These are phyloP conservation scores for Standfussiana lucernea DNA, from an alignment of 2,888 invertebrate genomes.

Conservation along the genomic window DNA sequence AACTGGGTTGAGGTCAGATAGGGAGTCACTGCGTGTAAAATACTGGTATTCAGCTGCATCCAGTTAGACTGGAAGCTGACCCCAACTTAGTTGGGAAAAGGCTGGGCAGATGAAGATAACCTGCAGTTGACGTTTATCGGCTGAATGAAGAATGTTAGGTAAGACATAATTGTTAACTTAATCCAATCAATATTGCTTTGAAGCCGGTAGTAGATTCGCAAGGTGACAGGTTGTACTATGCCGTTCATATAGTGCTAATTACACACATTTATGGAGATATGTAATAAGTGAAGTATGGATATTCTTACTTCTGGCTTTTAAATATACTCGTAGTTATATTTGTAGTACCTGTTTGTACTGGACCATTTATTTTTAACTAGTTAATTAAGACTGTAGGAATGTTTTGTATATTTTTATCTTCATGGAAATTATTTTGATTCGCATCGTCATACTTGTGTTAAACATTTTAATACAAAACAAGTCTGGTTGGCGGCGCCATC, in stretches of 20 bases:
- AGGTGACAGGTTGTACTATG: constrained; percentile 18
- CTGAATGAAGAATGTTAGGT: not conserved
- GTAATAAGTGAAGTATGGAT: constrained; percentile 19
- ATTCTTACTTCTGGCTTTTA: constrained; percentile 25
- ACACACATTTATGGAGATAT: constrained; percentile 31
- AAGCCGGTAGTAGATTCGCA: constrained; percentile 19
- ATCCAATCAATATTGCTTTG: not conserved
- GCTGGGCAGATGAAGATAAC: not conserved
- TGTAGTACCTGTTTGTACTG: not conserved
- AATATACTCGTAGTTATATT: not conserved
- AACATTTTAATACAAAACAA: not conserved
- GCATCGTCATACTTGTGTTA: not conserved
- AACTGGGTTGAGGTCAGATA: not conserved
- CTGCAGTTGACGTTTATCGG: not conserved
- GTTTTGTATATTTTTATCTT: not conserved
- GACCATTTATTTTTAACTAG: constrained; percentile 4
- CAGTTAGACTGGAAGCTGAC: not conserved
- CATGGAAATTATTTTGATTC: not conserved
- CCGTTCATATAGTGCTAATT: constrained; percentile 24
- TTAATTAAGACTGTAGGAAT: not conserved
- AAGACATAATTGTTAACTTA: not conserved
- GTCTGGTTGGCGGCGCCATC: constrained; percentile 19
- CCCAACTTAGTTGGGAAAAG: not conserved
- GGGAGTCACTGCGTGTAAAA: not conserved
- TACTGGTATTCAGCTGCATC: not conserved